Evolutionary conservation across 2,888 invertebrate species (phyloP), one percentile per base, ranked within the genome.

Genomic region (Brenthis daphne): DNA sequence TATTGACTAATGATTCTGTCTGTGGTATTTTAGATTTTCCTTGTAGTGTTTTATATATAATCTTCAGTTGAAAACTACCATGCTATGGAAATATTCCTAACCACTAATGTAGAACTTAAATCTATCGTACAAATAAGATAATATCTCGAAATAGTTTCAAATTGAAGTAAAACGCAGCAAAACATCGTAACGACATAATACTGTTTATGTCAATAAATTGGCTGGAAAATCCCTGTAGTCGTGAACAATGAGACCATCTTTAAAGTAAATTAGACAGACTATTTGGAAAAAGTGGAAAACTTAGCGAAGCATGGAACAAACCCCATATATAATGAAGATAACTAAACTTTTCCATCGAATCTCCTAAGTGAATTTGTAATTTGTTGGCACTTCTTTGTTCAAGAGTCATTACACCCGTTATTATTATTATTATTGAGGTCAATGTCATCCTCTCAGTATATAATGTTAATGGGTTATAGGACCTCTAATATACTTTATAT

Each of bases 111-210:
- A 63, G 16, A 53, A 53, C 16, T 53, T 63, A 51, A 63, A 33
- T 20, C 13, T 63, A 33, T 6, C 8, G 11, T 20, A 37, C 2
- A 43, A 43, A 43, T n/a, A n/a, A 20, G 13, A 13, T 13, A 58
- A 48, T 14, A 20, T 48, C 20, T 58, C 8, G 8, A 63, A 63
- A 20, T 4, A 53, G 43, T 16, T 37, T 20, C 51, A 16, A 63
- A 63, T 63, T 63, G 63, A 37, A 53, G 37, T 20, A 20, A 63
- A 63, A 63, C 63, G 8, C 63, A 43, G 63, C 20, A 14, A 63
- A 63, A 33, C 37, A 63, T 14, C 20, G 13, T 43, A 43, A 63
- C 3, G 16, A 33, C 37, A 63, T 37, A 63, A 63, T 63, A 51
- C 37, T 63, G 53, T 53, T 37, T 50, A 37, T 53, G 50, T 20